A percentile compares a stretch with the other conserved stretches of the same genome.
These are phyloP conservation scores for Grus americana DNA, from an alignment of 2,113 vertebrate genomes.

Conservation along the genomic window DNA sequence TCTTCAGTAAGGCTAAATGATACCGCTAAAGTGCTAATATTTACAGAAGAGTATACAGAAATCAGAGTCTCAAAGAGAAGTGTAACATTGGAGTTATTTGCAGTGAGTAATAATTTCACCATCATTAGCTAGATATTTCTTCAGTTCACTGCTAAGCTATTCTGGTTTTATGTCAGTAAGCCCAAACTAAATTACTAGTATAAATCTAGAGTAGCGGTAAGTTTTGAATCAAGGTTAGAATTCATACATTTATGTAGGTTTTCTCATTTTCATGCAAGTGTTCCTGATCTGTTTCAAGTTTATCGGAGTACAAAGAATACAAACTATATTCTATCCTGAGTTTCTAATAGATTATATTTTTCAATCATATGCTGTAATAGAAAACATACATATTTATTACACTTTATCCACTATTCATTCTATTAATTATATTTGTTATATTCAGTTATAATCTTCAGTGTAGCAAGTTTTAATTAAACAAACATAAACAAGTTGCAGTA, in stretches of 20 bases:
- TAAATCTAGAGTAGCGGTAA: neutral
- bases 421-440: neutral
- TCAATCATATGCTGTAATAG: neutral
- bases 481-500: neutral
- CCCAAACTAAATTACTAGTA: neutral
- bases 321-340: neutral
- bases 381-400: neutral
- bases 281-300: neutral
- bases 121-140: neutral
- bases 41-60: neutral
- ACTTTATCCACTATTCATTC: neutral
- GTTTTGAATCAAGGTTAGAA: neutral
- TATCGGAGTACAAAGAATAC: neutral
- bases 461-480: neutral
- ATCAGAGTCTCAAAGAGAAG: neutral
- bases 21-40: neutral
- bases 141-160: neutral
- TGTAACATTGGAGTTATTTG: neutral
- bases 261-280: neutral
- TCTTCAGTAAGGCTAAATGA: neutral
- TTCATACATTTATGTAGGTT: neutral
- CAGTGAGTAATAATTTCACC: neutral
- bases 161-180: neutral
- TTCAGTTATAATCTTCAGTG: neutral
- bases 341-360: neutral